phyloP scores from a whole-genome alignment of 1,140 invertebrate species.

The Druon quercuslanigerum region DNA sequence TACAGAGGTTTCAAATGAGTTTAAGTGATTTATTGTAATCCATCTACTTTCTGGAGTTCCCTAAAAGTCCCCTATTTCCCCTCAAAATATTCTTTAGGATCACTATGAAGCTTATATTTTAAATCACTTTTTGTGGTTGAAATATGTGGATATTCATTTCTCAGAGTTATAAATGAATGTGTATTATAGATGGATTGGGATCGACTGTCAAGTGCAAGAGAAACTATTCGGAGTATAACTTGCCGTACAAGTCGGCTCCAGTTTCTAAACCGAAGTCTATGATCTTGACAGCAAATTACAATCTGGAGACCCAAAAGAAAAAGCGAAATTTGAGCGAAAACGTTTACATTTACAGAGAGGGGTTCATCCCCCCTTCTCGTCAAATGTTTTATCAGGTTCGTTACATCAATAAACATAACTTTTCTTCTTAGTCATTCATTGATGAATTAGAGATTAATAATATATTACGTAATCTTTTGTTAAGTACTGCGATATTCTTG shows the following conservation, averaged over 20 bases:
- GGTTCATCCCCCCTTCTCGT: conserved; percentile 82
- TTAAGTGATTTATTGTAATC: no score
- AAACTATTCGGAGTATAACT: conserved; percentile 74
- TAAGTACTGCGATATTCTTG: conserved; percentile 89
- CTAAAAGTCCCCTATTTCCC: no score
- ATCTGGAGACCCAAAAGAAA: conserved; percentile 59
- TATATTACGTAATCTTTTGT: conserved; percentile 30
- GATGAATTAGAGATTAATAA: not conserved
- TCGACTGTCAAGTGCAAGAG: conserved; percentile 77
- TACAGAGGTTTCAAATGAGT: no score
- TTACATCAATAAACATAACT: conserved; percentile 30
- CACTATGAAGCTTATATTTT: no score
- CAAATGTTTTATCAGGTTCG: conserved; percentile 90
- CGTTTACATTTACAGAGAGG: conserved; percentile 81
- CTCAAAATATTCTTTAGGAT: no score
- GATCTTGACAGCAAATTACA: conserved; percentile 65
- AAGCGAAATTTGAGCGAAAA: conserved; percentile 69
- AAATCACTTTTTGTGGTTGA: no score
- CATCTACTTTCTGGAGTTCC: no score
- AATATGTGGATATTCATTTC: no score
- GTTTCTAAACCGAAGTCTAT: conserved; percentile 69
- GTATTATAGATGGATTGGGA: conserved; percentile 75
- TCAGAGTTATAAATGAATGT: conserved; percentile 32
- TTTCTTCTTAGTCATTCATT: conserved; percentile 27
- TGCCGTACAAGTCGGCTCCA: conserved; percentile 75